A percentile compares a stretch with the other conserved stretches of the same genome.
These are phyloP conservation scores for Acronicta leporina DNA, from an alignment of 2,888 invertebrate species.

Conservation along the genomic window DNA sequence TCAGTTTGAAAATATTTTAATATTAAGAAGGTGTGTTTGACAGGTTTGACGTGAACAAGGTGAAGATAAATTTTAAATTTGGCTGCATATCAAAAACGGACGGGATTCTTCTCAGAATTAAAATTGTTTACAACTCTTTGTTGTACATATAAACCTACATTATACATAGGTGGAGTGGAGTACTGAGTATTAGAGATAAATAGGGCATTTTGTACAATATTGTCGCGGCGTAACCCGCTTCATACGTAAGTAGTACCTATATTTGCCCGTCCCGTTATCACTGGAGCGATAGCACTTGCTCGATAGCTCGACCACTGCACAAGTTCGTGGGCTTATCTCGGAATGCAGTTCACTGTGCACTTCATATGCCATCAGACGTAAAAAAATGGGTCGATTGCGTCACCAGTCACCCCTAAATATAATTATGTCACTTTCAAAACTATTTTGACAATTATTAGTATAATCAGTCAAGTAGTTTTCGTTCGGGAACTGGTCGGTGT, in stretches of 20 bases:
- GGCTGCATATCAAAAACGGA: conserved; percentile 62
- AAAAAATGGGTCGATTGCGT: conserved; percentile 62
- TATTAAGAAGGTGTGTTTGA: conserved; percentile 27
- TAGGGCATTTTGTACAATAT: conserved; percentile 69
- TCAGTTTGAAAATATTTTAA: conserved; percentile 21
- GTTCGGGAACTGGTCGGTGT: conserved; percentile 64
- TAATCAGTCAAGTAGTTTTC: conserved; percentile 62
- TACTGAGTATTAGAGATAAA: conserved; percentile 68
- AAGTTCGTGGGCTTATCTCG: conserved; percentile 76
- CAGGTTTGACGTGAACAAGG: conserved; percentile 27
- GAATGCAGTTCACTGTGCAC: conserved; percentile 78
- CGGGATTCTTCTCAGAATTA: conserved; percentile 55
- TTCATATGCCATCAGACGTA: conserved; percentile 71
- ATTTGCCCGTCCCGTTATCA: conserved; percentile 80
- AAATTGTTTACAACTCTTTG: conserved; percentile 49
- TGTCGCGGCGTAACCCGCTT: conserved; percentile 71
- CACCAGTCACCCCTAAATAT: conserved; percentile 51
- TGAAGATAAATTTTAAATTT: conserved; percentile 54
- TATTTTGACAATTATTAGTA: conserved; percentile 58
- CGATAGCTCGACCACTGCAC: conserved; percentile 77
- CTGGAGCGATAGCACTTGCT: conserved; percentile 73
- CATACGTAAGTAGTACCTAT: conserved; percentile 70
- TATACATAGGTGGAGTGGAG: conserved; percentile 11
- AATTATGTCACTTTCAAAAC: conserved; percentile 24
- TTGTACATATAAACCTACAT: conserved; percentile 32